Evolutionary conservation across 2,797 vertebrate genomes (phyloP), one percentile per base, ranked within the genome.

Genomic region (Argyrosomus regius): DNA sequence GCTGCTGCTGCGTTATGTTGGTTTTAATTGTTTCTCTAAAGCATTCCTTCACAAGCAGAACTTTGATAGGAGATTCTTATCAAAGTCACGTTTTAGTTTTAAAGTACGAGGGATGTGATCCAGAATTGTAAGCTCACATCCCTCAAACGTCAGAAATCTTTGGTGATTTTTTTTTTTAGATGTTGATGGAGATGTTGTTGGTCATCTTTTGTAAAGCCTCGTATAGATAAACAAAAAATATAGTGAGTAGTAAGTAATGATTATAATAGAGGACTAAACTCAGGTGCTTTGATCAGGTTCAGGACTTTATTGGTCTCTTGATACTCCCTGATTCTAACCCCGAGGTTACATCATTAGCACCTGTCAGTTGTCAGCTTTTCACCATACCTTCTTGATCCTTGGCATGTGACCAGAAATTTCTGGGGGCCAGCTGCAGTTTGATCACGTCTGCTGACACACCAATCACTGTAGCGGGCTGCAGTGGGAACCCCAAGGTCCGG

Each of bases 341-440:
- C 58, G 76, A 89, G 76, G 81, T 91, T 91, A 61, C 92, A 89
- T 92, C 89, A 90, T 94, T 92, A 88, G 80, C 93, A 82, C 88
- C 79, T 90, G 91, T 92, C 91, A 91, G 82, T 90, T 91, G 83
- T 85, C 91, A 91, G 90, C 87, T 92, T 91, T 93, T 92, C 88
- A 77, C 84, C 91, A 93, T 94, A 87, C 85, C 86, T 73, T 74
- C 5, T 76, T 91, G 87, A 93, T 92, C 87, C 86, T 75, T 75
- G 80, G 83, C 89, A 90, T 50, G 50, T 89, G 79, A 90, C 81
- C 80, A 79, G 74, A 85, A 72, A 90, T 80, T 76, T 72, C 53
- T 74, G 43, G 71, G 72, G 74, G 31, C 70, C 87, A 84, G 81
- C 82, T 91, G 85, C 67, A 87, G 79, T 84, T 87, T 81, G 84